phyloP scores from a whole-genome alignment of 1,140 invertebrate genomes.

The Elymnias hypermnestra region DNA sequence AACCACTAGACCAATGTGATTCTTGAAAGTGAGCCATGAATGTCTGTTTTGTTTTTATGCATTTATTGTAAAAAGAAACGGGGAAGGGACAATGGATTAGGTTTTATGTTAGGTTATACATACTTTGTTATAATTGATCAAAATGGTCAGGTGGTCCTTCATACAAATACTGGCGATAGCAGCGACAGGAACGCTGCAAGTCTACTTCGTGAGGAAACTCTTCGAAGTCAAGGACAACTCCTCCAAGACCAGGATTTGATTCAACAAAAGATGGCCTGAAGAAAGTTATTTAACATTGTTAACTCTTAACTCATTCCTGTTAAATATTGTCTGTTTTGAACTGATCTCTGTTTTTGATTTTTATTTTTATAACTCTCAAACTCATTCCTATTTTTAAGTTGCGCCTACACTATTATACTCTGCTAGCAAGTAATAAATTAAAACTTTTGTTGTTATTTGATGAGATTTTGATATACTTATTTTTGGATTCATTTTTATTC shows the following conservation, averaged over 20 bases:
- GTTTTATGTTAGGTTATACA: too few relatives aligned
- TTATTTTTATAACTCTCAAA: not conserved
- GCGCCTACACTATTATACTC: not conserved
- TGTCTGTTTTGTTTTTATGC: too few relatives aligned
- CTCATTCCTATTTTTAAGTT: not conserved
- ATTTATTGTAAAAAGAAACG: too few relatives aligned
- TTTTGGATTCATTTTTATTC: slow-evolving; percentile 1
- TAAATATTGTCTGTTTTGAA: slow-evolving; percentile 4
- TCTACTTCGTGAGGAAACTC: slow-evolving; percentile 92
- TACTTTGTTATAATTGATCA: too few relatives aligned
- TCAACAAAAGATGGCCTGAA: not conserved
- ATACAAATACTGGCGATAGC: slow-evolving; percentile 90
- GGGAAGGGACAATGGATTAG: too few relatives aligned
- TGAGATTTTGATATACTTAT: not conserved
- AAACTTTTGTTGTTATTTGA: not conserved
- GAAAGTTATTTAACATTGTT: slow-evolving; percentile 2
- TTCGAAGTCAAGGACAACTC: slow-evolving; percentile 87
- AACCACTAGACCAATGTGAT: too few relatives aligned
- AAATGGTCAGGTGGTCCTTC: slow-evolving; percentile 88
- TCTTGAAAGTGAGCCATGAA: too few relatives aligned
- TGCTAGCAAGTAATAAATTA: not conserved
- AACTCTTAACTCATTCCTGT: slow-evolving; percentile 18
- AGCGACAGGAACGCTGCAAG: slow-evolving; percentile 85
- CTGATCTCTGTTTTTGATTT: slow-evolving; percentile 12
- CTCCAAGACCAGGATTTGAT: slow-evolving; percentile 77